Base-by-base conservation (phyloP, 2,113 vertebrate genomes). In the Melospiza melodia region DNA sequence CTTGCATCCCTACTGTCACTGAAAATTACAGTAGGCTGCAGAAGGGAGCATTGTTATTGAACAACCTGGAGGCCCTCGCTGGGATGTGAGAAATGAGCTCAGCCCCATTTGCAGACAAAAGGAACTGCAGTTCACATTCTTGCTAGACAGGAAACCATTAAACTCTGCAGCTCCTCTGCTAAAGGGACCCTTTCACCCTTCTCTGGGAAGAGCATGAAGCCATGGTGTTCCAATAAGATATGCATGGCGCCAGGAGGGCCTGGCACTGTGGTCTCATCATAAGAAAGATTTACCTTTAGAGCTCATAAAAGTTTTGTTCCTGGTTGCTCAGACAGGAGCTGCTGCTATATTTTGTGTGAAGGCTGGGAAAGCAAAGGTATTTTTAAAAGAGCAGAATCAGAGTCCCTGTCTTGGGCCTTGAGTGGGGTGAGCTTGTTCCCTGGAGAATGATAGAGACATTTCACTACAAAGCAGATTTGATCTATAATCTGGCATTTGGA, bases 171-270 rank as follows among this genome's bases (percentile, higher is more conserved):
- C 8, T 63, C 35, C 51, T 67, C 20, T 57, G 25, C 66, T 62
- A 35, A 66, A 65, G 7, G 11, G 6, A 41, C 3, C 7, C 15
- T n/a, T 66, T 89, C 37, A 69, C 15, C 12, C 11, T 43, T 37
- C 44, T 65, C 16, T 33, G 12, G 63, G 62, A 84, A 35, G 37
- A 54, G 8, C 11, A 16, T 2, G 24, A 76, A 86, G 65, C 14
- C 11, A 8, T 0, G 4, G 11, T 30, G 30, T 18, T 37, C 39
- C 65, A 59, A 5, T 2, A 35, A 44, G 23, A 5, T 18, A 15
- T 2, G 7, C 3, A 6, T 0, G 1, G 28, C 10, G 23, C 19
- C 52, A 67, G 39, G 31, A 79, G 18, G 61, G 19, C 22, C 61
- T 51, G 76, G 20, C 16, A 13, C 11, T 67, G 35, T 19, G 37